phyloP scores from a whole-genome alignment of 53 echinoderm and acorn worm genomes.

The Temnopleurus reevesii region DNA sequence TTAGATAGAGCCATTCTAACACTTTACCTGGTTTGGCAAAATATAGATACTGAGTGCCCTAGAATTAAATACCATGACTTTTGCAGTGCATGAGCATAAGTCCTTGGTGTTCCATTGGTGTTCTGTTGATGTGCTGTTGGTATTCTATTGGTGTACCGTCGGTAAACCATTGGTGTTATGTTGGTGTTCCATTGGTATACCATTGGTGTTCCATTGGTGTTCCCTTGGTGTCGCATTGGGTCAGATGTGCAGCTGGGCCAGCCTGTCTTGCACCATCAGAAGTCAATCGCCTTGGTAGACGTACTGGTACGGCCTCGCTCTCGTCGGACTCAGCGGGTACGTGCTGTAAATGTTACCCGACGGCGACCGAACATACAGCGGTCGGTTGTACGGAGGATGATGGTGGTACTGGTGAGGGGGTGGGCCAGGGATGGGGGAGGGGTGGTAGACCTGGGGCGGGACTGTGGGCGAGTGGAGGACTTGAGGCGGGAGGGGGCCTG shows the following conservation, averaged over 20 bases:
- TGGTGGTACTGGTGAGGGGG: constrained; percentile 63
- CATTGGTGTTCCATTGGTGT: no score
- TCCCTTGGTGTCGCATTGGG: neutral
- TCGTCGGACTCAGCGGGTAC: constrained; percentile 88
- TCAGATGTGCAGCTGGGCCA: constrained; percentile 58
- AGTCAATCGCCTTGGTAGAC: constrained; percentile 65
- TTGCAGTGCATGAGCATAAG: no score
- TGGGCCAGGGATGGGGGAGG: constrained; percentile 66
- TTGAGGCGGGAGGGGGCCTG: constrained; percentile 68
- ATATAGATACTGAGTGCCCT: no score
- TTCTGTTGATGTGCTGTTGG: no score
- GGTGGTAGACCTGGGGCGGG: constrained; percentile 73
- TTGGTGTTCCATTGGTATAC: no score
- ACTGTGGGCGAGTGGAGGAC: constrained; percentile 88
- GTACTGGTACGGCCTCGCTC: constrained; percentile 67
- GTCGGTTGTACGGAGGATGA: constrained; percentile 81
- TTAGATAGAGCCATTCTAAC: no score
- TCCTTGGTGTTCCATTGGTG: no score
- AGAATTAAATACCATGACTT: no score
- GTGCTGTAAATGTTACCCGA: constrained; percentile 98
- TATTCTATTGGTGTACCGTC: no score
- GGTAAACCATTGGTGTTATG: no score
- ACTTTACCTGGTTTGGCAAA: no score
- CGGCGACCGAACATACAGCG: constrained; percentile 91
- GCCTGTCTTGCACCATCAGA: constrained; percentile 49